A percentile compares a stretch with the other conserved stretches of the same genome.
Conservation (phyloP, 2,888 invertebrate genomes). For the Tholera decimalis region DNA sequence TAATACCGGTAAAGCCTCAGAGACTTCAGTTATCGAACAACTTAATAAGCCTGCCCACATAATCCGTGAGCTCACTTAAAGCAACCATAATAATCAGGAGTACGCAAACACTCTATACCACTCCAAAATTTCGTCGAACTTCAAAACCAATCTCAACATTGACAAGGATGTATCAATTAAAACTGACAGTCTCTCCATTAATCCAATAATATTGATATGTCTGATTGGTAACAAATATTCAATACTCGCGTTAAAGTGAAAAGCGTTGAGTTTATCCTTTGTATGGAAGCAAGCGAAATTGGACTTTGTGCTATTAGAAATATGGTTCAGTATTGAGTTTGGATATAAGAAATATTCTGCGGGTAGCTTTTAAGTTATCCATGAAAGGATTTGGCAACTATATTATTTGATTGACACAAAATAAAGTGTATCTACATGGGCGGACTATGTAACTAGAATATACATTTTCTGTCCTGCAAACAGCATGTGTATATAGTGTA, state of each 20-base stretch:
- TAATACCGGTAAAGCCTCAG: neutral
- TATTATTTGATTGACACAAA: conserved; percentile 26
- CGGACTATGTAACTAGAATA: neutral
- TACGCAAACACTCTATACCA: conserved; percentile 39
- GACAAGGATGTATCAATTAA: conserved; percentile 77
- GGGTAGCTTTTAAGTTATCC: conserved; percentile 47
- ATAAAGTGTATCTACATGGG: conserved; percentile 20
- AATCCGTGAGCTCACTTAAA: conserved; percentile 25
- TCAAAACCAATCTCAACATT: conserved; percentile 64
- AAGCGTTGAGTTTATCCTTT: conserved; percentile 48
- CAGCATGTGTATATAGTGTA: neutral
- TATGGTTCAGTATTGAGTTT: conserved; percentile 13
- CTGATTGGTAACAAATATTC: conserved; percentile 79
- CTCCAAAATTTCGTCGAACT: conserved; percentile 54
- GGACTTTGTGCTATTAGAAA: neutral
- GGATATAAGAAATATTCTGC: conserved; percentile 36
- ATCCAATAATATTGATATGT: conserved; percentile 76
- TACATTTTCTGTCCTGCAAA: neutral
- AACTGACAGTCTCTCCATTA: conserved; percentile 81
- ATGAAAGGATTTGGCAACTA: conserved; percentile 53
- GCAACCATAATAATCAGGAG: conserved; percentile 29
- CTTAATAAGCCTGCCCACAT: conserved; percentile 33
- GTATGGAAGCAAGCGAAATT: conserved; percentile 4
- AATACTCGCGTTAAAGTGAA: conserved; percentile 70
- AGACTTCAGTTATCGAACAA: conserved; percentile 3